Evolutionary conservation across 2,888 invertebrate genomes (phyloP), one percentile per base, ranked within the genome.

Genomic region (Meta bourneti): DNA sequence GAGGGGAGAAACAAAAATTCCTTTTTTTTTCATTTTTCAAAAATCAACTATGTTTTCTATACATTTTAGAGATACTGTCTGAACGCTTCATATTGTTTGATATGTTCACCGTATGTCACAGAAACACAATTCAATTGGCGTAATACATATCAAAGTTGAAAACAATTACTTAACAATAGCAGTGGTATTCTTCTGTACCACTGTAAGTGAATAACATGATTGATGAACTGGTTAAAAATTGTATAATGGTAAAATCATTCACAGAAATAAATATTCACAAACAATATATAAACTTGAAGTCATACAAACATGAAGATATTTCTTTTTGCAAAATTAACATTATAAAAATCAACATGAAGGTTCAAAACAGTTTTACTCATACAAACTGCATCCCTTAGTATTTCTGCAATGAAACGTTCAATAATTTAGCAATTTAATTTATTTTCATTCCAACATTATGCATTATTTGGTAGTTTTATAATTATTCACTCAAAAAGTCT

Each of bases 31-130:
- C 34, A n/a, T n/a, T 20, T 84, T 34, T 49, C 52, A 51, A 61
- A 34, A 61, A n/a, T n/a, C 20, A 61, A 61, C 20, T 8, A 74
- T 72, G 7, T 34, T 54, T 61, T 61, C 82, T 19, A 71, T n/a
- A 51, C 7, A 75, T 61, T 54, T 84, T 54, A 52, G 20, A 85
- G 34, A 20, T 48, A 86, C 69, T 88, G 13, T 19, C 19, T 51
- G 61, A 79, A 84, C 80, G 7, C 85, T 85, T 74, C 85, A 80
- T n/a, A 80, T 74, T 90, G 71, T 69, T 69, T 90, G 84, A 90
- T 90, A 90, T 90, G 85, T 85, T 20, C n/a, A 19, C 20, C 70
- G 16, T 13, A 48, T 69, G 61, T 80, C 61, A 61, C 9, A 34
- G 34, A 34, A 34, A 34, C 4, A 34, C 34, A 34, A 34, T 34